Conservation (phyloP, 1,140 invertebrate genomes). For the Polyergus mexicanus region DNA sequence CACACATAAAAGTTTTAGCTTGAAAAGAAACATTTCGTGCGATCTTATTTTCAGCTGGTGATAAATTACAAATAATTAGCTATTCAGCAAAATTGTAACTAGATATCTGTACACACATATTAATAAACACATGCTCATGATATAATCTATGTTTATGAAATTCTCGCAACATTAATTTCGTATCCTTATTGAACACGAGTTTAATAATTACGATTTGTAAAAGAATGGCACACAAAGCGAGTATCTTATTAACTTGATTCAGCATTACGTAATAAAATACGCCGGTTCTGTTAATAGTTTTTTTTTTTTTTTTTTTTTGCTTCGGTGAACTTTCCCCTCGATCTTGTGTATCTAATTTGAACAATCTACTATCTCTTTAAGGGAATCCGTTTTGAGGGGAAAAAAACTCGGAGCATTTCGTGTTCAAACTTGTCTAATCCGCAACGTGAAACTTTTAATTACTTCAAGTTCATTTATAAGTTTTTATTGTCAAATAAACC, state of each 20-base stretch:
- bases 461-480: slow-evolving; percentile 36
- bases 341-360: background rate
- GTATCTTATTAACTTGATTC: slow-evolving; percentile 1
- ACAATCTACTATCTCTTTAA: slow-evolving; percentile 7
- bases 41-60: background rate
- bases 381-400: background rate
- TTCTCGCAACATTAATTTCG: background rate
- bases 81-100: background rate
- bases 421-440: slow-evolving; percentile 20
- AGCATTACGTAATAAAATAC: slow-evolving; percentile 14
- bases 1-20: background rate
- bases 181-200: background rate
- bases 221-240: background rate
- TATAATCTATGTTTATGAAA: slow-evolving; percentile 11
- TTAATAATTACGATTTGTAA: background rate
- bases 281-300: slow-evolving; percentile 7
- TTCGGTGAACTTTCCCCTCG: background rate
- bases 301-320: background rate
- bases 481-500: slow-evolving; percentile 45
- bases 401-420: background rate
- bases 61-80: background rate
- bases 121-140: background rate
- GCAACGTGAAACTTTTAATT: slow-evolving; percentile 37
- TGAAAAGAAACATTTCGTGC: background rate
- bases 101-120: background rate